phyloP scores from a whole-genome alignment of 2,113 vertebrate genomes.

The Alexandromys fortis region DNA sequence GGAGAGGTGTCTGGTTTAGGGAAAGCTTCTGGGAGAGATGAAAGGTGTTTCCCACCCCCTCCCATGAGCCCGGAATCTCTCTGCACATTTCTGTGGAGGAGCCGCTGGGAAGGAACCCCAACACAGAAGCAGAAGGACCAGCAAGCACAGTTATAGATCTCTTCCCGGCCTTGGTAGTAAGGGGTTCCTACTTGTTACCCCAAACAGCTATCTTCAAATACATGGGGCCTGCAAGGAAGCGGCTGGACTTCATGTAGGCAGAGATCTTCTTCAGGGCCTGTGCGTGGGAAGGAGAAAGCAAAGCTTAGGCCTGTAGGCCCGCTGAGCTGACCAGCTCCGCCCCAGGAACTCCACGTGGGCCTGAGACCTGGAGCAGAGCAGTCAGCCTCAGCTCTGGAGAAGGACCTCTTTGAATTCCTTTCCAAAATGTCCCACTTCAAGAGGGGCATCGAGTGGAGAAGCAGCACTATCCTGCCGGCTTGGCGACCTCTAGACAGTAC shows the following conservation, averaged over 20 bases:
- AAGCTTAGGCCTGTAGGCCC: not conserved
- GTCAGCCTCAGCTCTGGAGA: not conserved
- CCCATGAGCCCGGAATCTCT: not conserved
- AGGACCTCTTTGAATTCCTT: not conserved
- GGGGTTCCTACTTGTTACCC: constrained; percentile 73
- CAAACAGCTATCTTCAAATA: constrained; percentile 81
- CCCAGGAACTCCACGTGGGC: not conserved
- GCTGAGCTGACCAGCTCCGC: fast-evolving
- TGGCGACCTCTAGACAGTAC: not conserved
- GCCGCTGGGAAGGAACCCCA: not conserved
- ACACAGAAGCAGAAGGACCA: not conserved
- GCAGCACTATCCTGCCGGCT: not conserved
- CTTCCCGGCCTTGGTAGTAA: fast-evolving
- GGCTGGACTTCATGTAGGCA: constrained; percentile 90
- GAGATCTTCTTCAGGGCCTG: constrained; percentile 91
- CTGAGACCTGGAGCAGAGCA: too few relatives aligned
- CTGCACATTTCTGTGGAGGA: not conserved
- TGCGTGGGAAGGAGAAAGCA: not conserved
- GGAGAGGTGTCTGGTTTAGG: not conserved
- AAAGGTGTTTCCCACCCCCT: too few relatives aligned
- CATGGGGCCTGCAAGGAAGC: constrained; percentile 79
- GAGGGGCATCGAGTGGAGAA: not conserved
- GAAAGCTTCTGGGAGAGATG: not conserved
- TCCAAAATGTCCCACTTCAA: too few relatives aligned
- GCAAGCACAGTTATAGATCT: not conserved